phyloP scores from a whole-genome alignment of 2,113 vertebrate genomes.

The Lutjanus erythropterus region DNA sequence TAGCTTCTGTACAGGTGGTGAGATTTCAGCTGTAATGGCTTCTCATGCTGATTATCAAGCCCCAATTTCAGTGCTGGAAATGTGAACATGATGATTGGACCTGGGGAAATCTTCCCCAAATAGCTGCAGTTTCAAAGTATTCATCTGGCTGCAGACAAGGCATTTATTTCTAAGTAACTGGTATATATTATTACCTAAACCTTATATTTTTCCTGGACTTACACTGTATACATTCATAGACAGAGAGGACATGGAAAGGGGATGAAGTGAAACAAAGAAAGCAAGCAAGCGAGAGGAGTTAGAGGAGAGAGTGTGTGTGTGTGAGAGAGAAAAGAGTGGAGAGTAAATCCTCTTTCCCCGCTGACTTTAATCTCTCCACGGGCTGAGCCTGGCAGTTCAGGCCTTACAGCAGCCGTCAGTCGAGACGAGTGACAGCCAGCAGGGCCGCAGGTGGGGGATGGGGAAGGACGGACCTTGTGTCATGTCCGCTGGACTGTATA shows the following conservation, averaged over 20 bases:
- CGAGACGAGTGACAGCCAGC: slow-evolving; percentile 50
- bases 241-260: neutral
- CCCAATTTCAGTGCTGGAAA: neutral
- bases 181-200: neutral
- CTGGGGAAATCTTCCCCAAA: neutral
- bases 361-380: slow-evolving; percentile 77
- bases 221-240: slow-evolving; percentile 8
- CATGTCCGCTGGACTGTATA: slow-evolving; percentile 22
- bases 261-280: slow-evolving; percentile 50
- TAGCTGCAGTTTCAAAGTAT: neutral
- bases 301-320: slow-evolving; percentile 16
- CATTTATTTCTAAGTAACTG: neutral
- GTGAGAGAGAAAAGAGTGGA: slow-evolving; percentile 42
- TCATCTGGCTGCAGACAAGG: neutral
- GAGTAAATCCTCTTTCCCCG: slow-evolving; percentile 80
- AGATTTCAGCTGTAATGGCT: neutral
- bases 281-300: slow-evolving; percentile 32
- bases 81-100: slow-evolving; percentile 6
- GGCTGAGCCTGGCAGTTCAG: slow-evolving; percentile 64
- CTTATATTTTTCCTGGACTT: neutral
- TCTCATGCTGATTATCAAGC: neutral
- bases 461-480: slow-evolving; percentile 22
- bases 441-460: slow-evolving; percentile 52
- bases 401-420: slow-evolving; percentile 69
- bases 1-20: neutral